These are phyloP conservation scores for Amblyraja radiata DNA, from an alignment of 2,797 vertebrate genomes.

Conservation along the genomic window DNA sequence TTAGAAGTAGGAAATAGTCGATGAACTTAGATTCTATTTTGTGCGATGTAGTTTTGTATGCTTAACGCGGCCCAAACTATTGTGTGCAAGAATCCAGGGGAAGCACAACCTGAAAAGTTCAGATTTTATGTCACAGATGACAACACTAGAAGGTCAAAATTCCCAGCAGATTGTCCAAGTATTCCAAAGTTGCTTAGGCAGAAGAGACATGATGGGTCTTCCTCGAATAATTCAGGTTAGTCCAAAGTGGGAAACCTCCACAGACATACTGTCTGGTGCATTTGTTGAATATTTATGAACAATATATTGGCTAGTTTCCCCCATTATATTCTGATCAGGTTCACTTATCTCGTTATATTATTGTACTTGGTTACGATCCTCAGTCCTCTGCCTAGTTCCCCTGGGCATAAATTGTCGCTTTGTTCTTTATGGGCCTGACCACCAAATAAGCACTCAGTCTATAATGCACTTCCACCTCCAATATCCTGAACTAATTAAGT, in stretches of 20 bases:
- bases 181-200: background rate
- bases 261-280: background rate
- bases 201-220: background rate
- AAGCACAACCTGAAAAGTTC: too few relatives aligned
- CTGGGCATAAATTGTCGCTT: background rate
- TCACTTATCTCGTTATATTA: background rate
- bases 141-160: background rate
- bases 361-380: background rate
- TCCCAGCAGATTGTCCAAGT: background rate
- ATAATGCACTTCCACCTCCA: background rate
- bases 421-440: background rate
- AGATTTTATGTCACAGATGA: background rate
- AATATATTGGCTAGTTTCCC: background rate
- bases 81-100: background rate
- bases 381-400: background rate
- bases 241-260: background rate
- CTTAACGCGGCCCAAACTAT: too few relatives aligned
- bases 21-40: background rate
- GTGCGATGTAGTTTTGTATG: background rate
- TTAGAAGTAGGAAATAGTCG: background rate
- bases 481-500: background rate
- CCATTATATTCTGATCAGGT: background rate
- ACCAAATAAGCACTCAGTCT: background rate
- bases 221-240: background rate
- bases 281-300: background rate